These are phyloP conservation scores for Sepiola atlantica DNA, from an alignment of 2,888 invertebrate species.

Conservation along the genomic window DNA sequence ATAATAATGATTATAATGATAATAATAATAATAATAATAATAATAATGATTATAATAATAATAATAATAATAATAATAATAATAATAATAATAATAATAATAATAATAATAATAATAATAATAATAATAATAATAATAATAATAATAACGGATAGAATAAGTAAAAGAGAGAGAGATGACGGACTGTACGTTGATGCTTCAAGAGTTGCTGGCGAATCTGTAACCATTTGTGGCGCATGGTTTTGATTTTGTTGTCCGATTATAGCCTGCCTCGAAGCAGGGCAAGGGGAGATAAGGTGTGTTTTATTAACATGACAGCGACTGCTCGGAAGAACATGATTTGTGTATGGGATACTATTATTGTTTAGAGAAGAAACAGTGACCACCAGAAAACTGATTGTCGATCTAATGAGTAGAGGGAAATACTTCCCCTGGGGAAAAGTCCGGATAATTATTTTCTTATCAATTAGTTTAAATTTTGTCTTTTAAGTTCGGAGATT, in stretches of 20 bases:
- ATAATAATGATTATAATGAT: no score
- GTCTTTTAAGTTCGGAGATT: background rate
- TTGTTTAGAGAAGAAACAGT: background rate
- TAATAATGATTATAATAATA: no score
- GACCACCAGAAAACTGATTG: background rate
- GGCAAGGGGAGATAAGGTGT: background rate
- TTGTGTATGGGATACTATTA: background rate
- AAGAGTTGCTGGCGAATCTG: no score
- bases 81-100: no score
- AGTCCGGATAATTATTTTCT: background rate
- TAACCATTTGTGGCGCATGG: background rate
- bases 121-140: background rate
- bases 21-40: no score
- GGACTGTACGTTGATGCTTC: no score
- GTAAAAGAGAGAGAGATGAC: no score
- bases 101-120: background rate
- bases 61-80: no score
- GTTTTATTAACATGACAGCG: background rate
- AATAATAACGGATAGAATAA: no score
- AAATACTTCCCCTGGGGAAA: background rate
- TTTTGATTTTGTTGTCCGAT: background rate
- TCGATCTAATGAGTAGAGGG: background rate
- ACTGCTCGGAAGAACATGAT: background rate
- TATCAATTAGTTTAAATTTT: conserved; percentile 21
- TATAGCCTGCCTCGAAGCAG: background rate